Percentiles rank a stretch among this genome's conserved stretches.
These are phyloP conservation scores for Shargacucullia verbasci DNA, from an alignment of 2,888 invertebrate genomes.

Conservation along the genomic window DNA sequence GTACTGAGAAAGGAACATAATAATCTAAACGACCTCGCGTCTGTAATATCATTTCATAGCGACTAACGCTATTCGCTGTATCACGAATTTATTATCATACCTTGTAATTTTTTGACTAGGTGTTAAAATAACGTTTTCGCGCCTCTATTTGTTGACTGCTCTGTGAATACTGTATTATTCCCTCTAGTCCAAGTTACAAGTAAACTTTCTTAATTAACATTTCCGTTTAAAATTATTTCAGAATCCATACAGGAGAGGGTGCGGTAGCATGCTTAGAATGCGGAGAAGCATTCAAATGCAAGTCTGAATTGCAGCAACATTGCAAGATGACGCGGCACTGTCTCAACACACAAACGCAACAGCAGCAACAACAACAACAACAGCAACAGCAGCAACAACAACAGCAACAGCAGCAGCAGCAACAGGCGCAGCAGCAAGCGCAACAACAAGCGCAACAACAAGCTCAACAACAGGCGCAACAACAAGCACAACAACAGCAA, in stretches of 20 bases:
- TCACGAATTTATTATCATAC: too few relatives aligned
- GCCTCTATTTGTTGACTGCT: too few relatives aligned
- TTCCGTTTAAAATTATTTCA: constrained; percentile 59
- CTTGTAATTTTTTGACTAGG: too few relatives aligned
- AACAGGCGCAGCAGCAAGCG: constrained; percentile 65
- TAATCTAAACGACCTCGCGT: too few relatives aligned
- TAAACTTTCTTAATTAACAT: too few relatives aligned
- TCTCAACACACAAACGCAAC: constrained; percentile 72
- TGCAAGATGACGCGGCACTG: constrained; percentile 89
- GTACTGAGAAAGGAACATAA: constrained; percentile 36
- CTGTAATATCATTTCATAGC: too few relatives aligned
- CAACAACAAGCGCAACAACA: constrained; percentile 77
- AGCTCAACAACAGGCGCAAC: constrained; percentile 72
- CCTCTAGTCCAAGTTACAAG: too few relatives aligned
- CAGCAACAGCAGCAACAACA: too few relatives aligned
- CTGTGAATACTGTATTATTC: too few relatives aligned
- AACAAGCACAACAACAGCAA: constrained; percentile 76
- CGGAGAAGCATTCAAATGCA: constrained; percentile 93
- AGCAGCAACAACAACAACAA: constrained; percentile 72
- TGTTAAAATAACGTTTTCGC: too few relatives aligned
- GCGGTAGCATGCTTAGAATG: constrained; percentile 93
- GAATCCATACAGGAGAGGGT: constrained; percentile 93
- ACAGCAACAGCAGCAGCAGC: constrained; percentile 74
- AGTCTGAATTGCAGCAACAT: constrained; percentile 92
- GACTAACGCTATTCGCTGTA: too few relatives aligned